Conservation (phyloP, 2,888 invertebrate species). For the Arctia plantaginis region DNA sequence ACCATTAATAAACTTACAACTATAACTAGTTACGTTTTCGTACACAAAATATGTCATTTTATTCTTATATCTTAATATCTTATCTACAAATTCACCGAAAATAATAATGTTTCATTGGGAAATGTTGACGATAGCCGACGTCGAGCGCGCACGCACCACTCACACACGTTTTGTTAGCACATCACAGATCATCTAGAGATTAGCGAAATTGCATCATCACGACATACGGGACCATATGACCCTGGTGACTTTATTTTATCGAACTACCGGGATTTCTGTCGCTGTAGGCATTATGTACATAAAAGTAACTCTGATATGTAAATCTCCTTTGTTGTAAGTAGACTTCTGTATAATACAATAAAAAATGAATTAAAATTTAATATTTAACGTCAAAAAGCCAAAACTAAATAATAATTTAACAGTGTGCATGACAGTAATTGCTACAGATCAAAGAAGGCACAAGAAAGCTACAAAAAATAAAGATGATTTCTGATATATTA, state of each 20-base stretch:
- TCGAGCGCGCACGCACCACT: conserved; percentile 57
- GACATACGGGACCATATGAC: background rate
- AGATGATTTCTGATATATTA: too few species aligned
- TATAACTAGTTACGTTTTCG: conserved; percentile 61
- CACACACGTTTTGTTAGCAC: conserved; percentile 72
- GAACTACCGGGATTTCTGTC: too few species aligned
- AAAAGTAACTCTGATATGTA: background rate
- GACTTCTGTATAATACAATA: too few species aligned
- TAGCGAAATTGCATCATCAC: conserved; percentile 68
- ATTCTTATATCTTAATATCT: conserved; percentile 65
- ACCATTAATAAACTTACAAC: conserved; percentile 56
- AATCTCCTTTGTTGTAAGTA: too few species aligned
- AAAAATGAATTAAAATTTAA: too few species aligned
- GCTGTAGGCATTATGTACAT: background rate
- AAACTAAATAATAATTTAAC: too few species aligned
- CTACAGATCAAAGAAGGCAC: too few species aligned
- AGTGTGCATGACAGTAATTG: too few species aligned
- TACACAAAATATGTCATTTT: conserved; percentile 85
- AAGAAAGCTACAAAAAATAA: too few species aligned
- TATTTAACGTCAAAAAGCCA: too few species aligned
- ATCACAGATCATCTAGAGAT: conserved; percentile 78
- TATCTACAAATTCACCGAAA: conserved; percentile 55
- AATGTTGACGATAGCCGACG: conserved; percentile 48
- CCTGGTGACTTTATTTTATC: too few species aligned
- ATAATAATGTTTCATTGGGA: conserved; percentile 42